Evolutionary conservation across 2,113 vertebrate genomes (phyloP), one percentile per base, ranked within the genome.

Genomic region (Vombatus ursinus): DNA sequence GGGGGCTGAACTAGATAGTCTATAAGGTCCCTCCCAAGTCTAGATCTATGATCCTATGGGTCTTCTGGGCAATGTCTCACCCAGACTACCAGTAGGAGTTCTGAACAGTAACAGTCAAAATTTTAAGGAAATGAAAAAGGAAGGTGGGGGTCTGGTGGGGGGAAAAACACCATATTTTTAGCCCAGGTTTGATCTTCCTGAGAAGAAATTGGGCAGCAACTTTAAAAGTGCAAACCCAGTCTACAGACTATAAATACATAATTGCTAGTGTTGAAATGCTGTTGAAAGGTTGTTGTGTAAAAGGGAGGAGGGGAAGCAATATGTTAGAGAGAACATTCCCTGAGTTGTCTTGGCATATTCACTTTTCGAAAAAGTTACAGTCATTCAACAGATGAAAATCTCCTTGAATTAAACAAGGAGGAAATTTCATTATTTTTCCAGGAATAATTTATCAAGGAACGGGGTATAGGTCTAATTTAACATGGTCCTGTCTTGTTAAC

Each of bases 211-310:
- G 50, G 51, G 54, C 61, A 53, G 54, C 26, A 96, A 89, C 25
- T 95, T 97, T 90, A 92, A 89, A 96, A 97, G 28, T 91, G 49
- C 12, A 90, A 96, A 96, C 4, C 14, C 1, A 0, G 49, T 54
- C 1, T 89, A 7, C 26, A 93, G 37, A 77, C 50, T 91, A 91
- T 90, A 95, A 96, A 96, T 95, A 89, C 50, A 91, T 92, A 95
- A 61, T 0, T 10, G 47, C 9, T 93, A 53, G 53, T 7, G 2
- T 7, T 47, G 47, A 94, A 89, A 92, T 4, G 2, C 1, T 90
- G 22, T 93, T 12, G 90, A 92, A 52, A 94, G 10, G 22, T 0
- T 95, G 26, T 52, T 96, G 89, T 49, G 2, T 92, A 94, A 95
- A 96, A 92, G 1, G 0, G 22, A 0, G 44, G 44, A 91, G 0